phyloP scores from a whole-genome alignment of 2,797 vertebrate genomes.

The Huso huso region DNA sequence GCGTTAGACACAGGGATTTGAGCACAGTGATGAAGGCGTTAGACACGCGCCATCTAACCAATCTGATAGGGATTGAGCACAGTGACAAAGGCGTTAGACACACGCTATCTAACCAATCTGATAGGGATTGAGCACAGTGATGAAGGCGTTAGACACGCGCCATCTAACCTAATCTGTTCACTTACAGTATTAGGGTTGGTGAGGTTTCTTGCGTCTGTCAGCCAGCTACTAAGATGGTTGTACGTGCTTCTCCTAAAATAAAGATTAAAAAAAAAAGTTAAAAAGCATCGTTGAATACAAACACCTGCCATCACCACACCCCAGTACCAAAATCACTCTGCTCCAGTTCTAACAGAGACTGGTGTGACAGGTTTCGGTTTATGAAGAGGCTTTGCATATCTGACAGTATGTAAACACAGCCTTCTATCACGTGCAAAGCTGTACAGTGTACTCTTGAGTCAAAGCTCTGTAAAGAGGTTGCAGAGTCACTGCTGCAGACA shows the following conservation, averaged over 20 bases:
- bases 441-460: no score
- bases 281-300: not conserved
- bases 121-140: no score
- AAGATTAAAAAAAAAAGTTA: not conserved
- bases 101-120: not conserved
- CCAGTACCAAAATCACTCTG: not conserved
- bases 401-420: no score
- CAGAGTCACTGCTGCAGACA: no score
- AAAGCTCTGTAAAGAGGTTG: no score
- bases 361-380: not conserved
- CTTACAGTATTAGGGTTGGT: conserved; percentile 98
- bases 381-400: not conserved
- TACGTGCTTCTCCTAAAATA: conserved; percentile 92
- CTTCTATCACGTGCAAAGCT: no score
- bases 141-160: no score
- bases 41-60: no score
- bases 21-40: no score
- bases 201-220: conserved; percentile 97
- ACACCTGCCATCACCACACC: conserved; percentile 1
- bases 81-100: no score
- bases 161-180: conserved; percentile 22
- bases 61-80: no score
- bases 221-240: conserved; percentile 98
- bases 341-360: not conserved
- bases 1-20: no score